Base-by-base conservation (phyloP, 1,140 invertebrate species). In the Drosophila grimshawi region DNA sequence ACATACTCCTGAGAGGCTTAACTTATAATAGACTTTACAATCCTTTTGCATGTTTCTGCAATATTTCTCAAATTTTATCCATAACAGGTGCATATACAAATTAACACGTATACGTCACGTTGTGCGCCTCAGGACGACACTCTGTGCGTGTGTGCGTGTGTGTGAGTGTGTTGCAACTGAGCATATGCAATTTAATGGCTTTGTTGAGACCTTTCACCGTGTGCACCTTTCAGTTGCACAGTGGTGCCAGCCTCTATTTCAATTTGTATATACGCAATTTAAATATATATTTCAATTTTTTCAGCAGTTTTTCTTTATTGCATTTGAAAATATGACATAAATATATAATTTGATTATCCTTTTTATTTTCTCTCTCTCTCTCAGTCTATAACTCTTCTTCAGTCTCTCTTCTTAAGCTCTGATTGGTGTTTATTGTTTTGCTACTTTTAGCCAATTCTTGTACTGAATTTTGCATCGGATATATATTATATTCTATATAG, bases 11-110 rank as follows among this genome's bases (percentile, higher is more conserved):
- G 30, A 19, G 29, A 45, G 30, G 5, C 43, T 60, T 3, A 48
- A 46, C 43, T 48, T 10, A 33, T 11, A 11, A 30, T 27, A 39
- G 33, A 27, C 46, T 65, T 35, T 27, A 32, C 53, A 67, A 59
- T 59, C 43, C 64, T 33, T 11, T 67, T 59, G 39, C 35, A 32
- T 35, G 29, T 61, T 61, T 19, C 8, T 19, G 45, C 32, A 48
- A 59, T 55, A 39, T 67, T 29, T 8, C n/a, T 19, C 5, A 37
- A 27, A 32, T 39, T 49, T 59, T 11, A 59, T 59, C 33, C 55
- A 32, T 32, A 67, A 37, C 64, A 67, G 64, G 55, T 67, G 55
- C 64, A 67, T 29, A 57, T 6, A 29, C 41, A 64, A 33, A 64
- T 64, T 61, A 48, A 33, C 59, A 61, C 59, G 59, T 33, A 61